Evolutionary conservation across 2,113 vertebrate species (phyloP), one percentile per base, ranked within the genome.

Genomic region (Gambusia holbrooki): DNA sequence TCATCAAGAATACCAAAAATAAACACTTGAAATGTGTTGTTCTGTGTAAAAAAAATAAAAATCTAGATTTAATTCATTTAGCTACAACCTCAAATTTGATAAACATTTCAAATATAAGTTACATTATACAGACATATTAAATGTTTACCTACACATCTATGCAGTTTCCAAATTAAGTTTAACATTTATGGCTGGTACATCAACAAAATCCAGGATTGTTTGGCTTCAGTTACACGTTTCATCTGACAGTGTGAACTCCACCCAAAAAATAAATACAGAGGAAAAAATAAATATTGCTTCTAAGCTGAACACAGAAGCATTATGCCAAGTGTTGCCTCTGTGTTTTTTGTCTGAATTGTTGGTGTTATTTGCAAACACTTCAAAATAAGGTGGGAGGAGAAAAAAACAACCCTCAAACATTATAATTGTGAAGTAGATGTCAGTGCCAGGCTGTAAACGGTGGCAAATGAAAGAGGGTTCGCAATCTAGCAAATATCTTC

Each of bases 331-430:
- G 35, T 37, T 37, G 35, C 10, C 10, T 37, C 8, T 28, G 62
- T 25, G 3, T 51, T 73, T 71, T 61, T 65, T 65, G 4, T 19
- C 17, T 37, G 25, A 62, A 69, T 66, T 58, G 17, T 12, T 42
- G 32, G 6, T 68, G 32, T 66, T 54, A 14, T 37, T 75, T 65
- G 42, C 37, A 71, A 63, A 68, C 51, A 65, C 64, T 79, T 73
- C 14, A 72, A 66, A 63, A 71, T 62, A 9, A 42, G 33, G 27
- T 62, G 14, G 62, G 48, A 62, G 58, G 33, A 25, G 28, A 63
- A 40, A 80, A 45, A 33, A 37, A 37, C 12, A 37, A 37, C 11
- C 37, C 4, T 60, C 29, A 48, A 74, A 29, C 29, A 7, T 22
- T n/a, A 6, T 62, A 37, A 33, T 62, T 62, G 66, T 63, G 19